Base-by-base conservation (phyloP, 2,888 invertebrate genomes). In the Protula sp. region DNA sequence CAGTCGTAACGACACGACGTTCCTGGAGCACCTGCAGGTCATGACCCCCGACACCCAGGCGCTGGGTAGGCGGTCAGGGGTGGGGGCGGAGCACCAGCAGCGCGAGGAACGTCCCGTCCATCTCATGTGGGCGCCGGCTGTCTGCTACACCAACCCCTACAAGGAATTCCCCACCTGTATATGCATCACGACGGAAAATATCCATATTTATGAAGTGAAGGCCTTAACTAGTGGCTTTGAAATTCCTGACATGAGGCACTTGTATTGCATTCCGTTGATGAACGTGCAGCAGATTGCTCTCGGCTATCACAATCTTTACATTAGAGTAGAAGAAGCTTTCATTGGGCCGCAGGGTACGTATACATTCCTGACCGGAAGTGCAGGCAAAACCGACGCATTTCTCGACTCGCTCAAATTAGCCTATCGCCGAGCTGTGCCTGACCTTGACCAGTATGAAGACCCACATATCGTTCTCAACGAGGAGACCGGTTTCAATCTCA, bases 291-390 rank as follows among this genome's bases (percentile, higher is more conserved):
- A 77, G 59, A 59, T 76, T 0, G 63, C 77, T n/a, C 61, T 77
- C 30, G 78, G 78, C 4, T 67, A 71, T 3, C 71, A 73, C 55
- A 69, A 71, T 38, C 70, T 72, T 31, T 78, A 70, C 62, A 54
- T 78, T 3, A 66, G 77, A 1, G 61, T 79, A 1, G 78, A 79
- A 58, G 78, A 77, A 61, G 72, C 77, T 0, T 78, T 75, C 61
- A 73, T 76, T 22, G 76, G 74, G 2, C 67, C 74, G 2, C 63
- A 70, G 54, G 77, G 76, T 19, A 75, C 74, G 24, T 74, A 76
- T 64, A 72, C 71, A 2, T 63, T 79, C 14, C 63, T 76, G 31
- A 71, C 69, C 1, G 58, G 70, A 47, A 74, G 75, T 59, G 59
- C 71, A 1, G 66, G 65, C 30, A 67, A 65, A 29, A 72, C 75